Base-by-base conservation (phyloP, 2,888 invertebrate genomes). In the Carterocephalus palaemon region DNA sequence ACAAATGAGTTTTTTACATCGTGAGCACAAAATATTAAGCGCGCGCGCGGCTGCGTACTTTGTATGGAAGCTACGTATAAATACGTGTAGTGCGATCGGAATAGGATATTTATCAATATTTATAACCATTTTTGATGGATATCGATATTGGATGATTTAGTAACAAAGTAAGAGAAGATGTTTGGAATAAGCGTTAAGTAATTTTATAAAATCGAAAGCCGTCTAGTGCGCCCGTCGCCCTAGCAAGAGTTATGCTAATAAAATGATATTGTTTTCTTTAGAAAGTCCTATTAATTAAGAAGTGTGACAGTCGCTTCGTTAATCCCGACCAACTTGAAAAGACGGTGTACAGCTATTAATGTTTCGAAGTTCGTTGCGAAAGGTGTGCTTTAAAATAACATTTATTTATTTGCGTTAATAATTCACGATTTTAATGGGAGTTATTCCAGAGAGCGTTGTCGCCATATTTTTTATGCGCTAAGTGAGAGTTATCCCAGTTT, bases 251-350 rank as follows among this genome's bases (percentile, higher is more conserved):
- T 80, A 81, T 83, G 83, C 78, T 76, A 83, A 83, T 83, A 84
- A 81, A 84, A 81, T 85, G 79, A 81, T 85, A 86, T 84, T 84
- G 85, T 86, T 84, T 85, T 85, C 84, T 85, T 86, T 75, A 75
- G 67, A 75, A 86, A 85, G 72, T 83, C 73, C 85, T 79, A 85
- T 86, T 85, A 84, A 86, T 85, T 86, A 83, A 75, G 83, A 75
- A 78, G 69, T 74, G 75, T 71, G 82, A 78, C 83, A 78, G 73
- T 64, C 64, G 59, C 75, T 85, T 80, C 78, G 82, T 81, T 84
- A 83, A 85, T 84, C 84, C 80, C 59, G 38, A 67, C 70, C 71
- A 74, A 70, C 63, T 73, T 66, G 66, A 70, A 68, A 72, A 73
- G 73, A 61, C 67, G 67, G 57, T 64, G 63, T 66, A 65, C 61